Percentiles rank a stretch among this genome's conserved stretches.
These are phyloP conservation scores for Babylonia areolata DNA, from an alignment of 1,140 invertebrate genomes.

Conservation along the genomic window DNA sequence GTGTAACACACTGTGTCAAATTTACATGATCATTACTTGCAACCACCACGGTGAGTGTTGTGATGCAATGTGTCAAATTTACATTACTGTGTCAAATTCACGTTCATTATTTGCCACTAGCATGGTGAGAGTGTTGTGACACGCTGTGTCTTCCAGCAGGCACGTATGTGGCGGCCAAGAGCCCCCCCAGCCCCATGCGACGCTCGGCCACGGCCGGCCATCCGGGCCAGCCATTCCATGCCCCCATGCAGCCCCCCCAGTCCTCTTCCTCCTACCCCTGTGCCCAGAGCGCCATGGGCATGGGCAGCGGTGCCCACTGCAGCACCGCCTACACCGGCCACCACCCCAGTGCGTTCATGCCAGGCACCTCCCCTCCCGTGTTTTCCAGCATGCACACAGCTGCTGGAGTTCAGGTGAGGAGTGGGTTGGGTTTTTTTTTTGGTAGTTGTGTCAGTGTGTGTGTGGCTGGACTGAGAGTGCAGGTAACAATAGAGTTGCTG, in stretches of 20 bases:
- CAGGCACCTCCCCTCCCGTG: slow-evolving; percentile 67
- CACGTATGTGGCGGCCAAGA: slow-evolving; percentile 59
- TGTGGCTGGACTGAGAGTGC: neutral
- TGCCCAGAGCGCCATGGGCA: neutral
- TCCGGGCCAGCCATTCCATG: slow-evolving; percentile 52
- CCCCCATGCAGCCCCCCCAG: slow-evolving; percentile 55
- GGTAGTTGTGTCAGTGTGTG: too few relatives aligned
- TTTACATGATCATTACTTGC: too few relatives aligned
- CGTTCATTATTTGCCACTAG: too few relatives aligned
- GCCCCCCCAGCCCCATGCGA: slow-evolving; percentile 82
- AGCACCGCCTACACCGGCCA: slow-evolving; percentile 82
- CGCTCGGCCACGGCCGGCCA: slow-evolving; percentile 82
- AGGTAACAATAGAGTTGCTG: neutral
- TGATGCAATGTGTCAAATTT: too few relatives aligned
- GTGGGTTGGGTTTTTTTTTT: too few relatives aligned
- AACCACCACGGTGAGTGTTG: too few relatives aligned
- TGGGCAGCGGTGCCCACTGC: slow-evolving; percentile 28
- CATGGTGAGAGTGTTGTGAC: too few relatives aligned
- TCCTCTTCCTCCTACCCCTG: slow-evolving; percentile 47
- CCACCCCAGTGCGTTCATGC: slow-evolving; percentile 64
- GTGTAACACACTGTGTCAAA: too few relatives aligned
- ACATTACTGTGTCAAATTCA: too few relatives aligned
- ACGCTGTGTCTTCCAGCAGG: too few relatives aligned
- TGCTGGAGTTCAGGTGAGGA: neutral
- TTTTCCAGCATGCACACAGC: slow-evolving; percentile 14